Evolutionary conservation across 2,113 vertebrate species (phyloP), one percentile per base, ranked within the genome.

Genomic region (Chascanopsetta lugubris): DNA sequence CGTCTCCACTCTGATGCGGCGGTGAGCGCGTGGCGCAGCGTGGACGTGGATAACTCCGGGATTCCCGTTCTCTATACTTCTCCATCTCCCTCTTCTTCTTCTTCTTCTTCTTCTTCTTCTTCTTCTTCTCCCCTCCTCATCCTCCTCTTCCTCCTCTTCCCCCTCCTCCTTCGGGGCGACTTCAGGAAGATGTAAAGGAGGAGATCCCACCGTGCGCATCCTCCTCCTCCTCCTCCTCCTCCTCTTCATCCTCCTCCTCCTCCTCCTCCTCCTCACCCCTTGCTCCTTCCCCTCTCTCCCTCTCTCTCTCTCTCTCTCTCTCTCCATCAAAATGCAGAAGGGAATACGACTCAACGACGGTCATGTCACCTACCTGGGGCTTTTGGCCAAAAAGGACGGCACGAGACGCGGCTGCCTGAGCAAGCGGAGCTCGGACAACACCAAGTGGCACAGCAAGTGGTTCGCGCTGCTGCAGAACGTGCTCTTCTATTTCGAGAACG

Each of bases 401-500:
- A 94, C 95, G 53, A 93, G 95, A 66, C 92, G 93, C 67, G 96
- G 97, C 69, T 95, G 94, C 90, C 91, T 99, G 91, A 95, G 96
- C 93, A 98, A 96, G 87, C 92, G 94, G 84, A 97, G 96, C 92
- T 94, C 96, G 42, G 96, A 98, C 92, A 96, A 96, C 93, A 95
- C 95, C 77, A 96, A 96, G 94, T 99, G 97, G 97, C 96, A 98
- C 90, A 94, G 92, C 87, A 95, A 95, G 91, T 97, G 97, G 96
- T 99, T 99, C 72, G 94, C 96, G 68, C 91, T 99, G 82, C 90
- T 98, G 79, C 96, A 99, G 77, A 99, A 99, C 84, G 94, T 99
- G 94, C 94, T 99, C 50, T 99, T 99, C 93, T 99, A 97, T 94
- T 98, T 98, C 88, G 97, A 99, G 86, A 98, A 91, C 87, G 97